phyloP scores from a whole-genome alignment of 53 echinoderm and acorn worm genomes.

The Echinometra lucunter region DNA sequence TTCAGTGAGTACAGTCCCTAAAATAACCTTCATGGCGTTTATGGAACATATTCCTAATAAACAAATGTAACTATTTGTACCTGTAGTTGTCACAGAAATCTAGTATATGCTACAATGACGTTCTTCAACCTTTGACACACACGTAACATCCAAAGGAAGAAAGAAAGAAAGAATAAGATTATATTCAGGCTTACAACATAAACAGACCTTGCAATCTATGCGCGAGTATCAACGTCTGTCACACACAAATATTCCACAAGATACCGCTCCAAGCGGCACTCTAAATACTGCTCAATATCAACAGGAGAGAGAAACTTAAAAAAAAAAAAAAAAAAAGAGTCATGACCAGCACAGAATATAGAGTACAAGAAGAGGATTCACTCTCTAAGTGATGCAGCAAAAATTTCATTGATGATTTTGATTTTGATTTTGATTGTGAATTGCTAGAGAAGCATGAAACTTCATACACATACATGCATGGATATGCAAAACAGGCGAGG shows the following conservation, averaged over 20 bases:
- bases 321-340: neutral
- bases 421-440: neutral
- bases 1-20: neutral
- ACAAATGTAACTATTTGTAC: neutral
- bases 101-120: neutral
- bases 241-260: neutral
- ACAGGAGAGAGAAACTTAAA: neutral
- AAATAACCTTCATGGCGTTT: neutral
- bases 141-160: neutral
- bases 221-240: neutral
- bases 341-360: neutral
- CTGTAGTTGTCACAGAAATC: neutral
- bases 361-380: neutral
- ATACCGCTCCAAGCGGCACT: neutral
- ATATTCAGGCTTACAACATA: neutral
- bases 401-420: neutral
- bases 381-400: neutral
- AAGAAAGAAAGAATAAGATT: neutral
- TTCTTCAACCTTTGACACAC: neutral
- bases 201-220: neutral
- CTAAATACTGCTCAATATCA: neutral
- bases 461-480: neutral
- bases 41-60: neutral
- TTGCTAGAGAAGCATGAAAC: neutral
- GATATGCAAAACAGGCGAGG: neutral